Evolutionary conservation across 1,140 invertebrate species (phyloP).

Genomic region (Drosophila kanapiae): DNA sequence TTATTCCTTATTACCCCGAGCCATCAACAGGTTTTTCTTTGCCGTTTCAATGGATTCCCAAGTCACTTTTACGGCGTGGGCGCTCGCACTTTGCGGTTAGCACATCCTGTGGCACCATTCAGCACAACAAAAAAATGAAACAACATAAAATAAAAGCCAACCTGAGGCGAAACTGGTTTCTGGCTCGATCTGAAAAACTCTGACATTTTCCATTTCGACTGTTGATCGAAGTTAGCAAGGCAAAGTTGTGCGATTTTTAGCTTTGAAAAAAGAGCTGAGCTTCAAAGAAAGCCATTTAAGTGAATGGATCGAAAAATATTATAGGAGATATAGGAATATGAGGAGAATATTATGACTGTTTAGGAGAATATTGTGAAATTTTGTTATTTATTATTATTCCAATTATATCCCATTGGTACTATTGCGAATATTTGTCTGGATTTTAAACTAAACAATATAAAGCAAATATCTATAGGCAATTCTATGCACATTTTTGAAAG

Average conservation of each 20-base stretch:
- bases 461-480: not conserved
- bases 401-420: not conserved
- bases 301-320: not conserved
- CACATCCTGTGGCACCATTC: conserved; percentile 56
- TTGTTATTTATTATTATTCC: not conserved
- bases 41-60: conserved; percentile 12
- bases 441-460: not conserved
- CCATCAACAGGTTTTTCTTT: conserved; percentile 58
- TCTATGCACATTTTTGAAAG: not conserved
- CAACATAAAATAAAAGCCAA: not conserved
- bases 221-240: conserved; percentile 9
- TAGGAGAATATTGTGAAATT: not conserved
- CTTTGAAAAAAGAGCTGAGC: too few relatives aligned
- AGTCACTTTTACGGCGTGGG: conserved; percentile 41
- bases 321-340: too few relatives aligned
- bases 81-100: conserved; percentile 39
- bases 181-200: conserved; percentile 62
- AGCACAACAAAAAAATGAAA: conserved; percentile 13
- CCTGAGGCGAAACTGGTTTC: conserved; percentile 63
- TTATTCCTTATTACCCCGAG: conserved; percentile 18
- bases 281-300: not conserved
- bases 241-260: conserved; percentile 11
- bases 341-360: too few relatives aligned
- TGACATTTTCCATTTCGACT: conserved; percentile 51
- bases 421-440: too few relatives aligned